These are phyloP conservation scores for Lagocephalus sceleratus DNA, from an alignment of 2,797 vertebrate genomes.

Conservation along the genomic window DNA sequence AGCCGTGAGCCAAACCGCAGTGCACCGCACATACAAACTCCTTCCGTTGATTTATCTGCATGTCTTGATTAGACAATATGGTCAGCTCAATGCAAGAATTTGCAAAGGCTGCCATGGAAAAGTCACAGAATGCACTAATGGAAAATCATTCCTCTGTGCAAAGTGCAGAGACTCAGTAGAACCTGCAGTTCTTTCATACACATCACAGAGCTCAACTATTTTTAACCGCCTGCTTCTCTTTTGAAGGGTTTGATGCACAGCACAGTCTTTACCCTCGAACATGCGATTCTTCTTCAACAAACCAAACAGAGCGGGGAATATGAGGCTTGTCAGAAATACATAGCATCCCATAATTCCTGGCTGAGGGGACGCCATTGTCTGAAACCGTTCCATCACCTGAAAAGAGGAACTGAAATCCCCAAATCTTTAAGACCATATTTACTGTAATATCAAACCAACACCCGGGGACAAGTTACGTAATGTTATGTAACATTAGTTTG, in stretches of 20 bases:
- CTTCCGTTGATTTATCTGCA: background rate
- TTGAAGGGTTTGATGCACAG: background rate
- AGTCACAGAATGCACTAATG: too few relatives aligned
- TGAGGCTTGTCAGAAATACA: too few relatives aligned
- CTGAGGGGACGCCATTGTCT: too few relatives aligned
- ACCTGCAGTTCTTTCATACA: too few relatives aligned
- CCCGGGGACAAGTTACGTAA: background rate
- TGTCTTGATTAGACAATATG: background rate
- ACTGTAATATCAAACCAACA: slow-evolving; percentile 2
- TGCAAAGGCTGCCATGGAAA: background rate
- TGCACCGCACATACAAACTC: background rate
- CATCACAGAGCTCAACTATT: background rate
- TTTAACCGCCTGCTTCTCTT: background rate
- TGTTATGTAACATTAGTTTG: background rate
- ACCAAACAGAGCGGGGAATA: too few relatives aligned
- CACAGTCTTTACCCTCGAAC: background rate
- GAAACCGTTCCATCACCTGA: too few relatives aligned
- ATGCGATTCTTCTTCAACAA: too few relatives aligned
- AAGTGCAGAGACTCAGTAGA: too few relatives aligned
- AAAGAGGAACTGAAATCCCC: too few relatives aligned
- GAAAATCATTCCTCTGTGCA: too few relatives aligned
- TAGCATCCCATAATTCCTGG: too few relatives aligned
- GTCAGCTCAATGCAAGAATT: background rate
- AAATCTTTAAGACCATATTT: background rate
- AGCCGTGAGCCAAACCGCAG: background rate